Percentiles rank a stretch among this genome's conserved stretches.
These are phyloP conservation scores for Malurus splendens DNA, from an alignment of 2,797 vertebrate genomes.

Conservation along the genomic window DNA sequence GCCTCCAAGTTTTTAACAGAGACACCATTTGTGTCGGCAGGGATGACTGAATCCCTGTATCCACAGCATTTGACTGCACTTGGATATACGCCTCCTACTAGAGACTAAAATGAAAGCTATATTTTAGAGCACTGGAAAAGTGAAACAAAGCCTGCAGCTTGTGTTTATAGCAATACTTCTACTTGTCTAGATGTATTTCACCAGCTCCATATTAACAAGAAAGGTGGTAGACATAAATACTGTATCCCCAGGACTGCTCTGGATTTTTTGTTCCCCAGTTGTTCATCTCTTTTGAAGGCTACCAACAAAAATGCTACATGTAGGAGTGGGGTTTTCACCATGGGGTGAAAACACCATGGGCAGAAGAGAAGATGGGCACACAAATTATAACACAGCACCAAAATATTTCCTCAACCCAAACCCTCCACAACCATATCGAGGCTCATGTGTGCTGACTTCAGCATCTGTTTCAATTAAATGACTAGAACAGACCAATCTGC, in stretches of 20 bases:
- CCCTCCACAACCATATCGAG: neutral
- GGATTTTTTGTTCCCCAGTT: neutral
- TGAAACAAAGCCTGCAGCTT: slow-evolving; percentile 31
- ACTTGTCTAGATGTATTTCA: slow-evolving; percentile 6
- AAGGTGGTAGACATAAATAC: neutral
- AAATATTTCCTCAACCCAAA: neutral
- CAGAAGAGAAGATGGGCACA: neutral
- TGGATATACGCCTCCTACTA: slow-evolving; percentile 39
- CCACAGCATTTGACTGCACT: slow-evolving; percentile 10
- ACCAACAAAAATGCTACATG: neutral
- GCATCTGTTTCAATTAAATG: neutral
- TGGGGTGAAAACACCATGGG: neutral
- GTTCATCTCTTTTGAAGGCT: neutral
- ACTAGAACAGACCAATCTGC: neutral
- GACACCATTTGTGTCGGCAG: neutral
- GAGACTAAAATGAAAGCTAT: slow-evolving; percentile 41
- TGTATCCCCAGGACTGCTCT: neutral
- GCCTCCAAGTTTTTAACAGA: neutral
- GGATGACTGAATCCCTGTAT: neutral
- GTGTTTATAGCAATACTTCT: slow-evolving; percentile 8
- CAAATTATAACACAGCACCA: neutral
- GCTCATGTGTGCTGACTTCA: neutral
- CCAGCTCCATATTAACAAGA: neutral
- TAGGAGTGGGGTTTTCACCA: neutral
- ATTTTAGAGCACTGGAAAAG: slow-evolving; percentile 15